Evolutionary conservation across 1,140 invertebrate genomes (phyloP).

Genomic region (Frieseomelitta varia): DNA sequence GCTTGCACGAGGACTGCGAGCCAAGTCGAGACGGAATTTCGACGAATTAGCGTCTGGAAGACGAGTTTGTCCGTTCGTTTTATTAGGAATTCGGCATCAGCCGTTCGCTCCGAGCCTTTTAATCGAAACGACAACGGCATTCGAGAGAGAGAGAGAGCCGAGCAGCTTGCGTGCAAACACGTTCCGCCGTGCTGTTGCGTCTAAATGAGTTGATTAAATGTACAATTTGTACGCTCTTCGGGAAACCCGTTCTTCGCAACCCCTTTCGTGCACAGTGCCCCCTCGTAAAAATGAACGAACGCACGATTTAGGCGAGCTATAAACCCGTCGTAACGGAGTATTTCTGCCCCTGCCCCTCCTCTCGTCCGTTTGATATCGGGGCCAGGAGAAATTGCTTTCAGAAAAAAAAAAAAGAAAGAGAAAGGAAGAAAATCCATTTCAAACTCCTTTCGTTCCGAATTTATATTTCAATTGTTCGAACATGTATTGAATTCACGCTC

Average conservation of each 20-base stretch:
- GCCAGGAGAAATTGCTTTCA: background rate
- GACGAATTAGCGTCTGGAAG: background rate
- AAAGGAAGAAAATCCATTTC: background rate
- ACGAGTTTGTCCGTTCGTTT: background rate
- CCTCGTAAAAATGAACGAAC: background rate
- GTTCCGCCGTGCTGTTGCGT: slow-evolving; percentile 7
- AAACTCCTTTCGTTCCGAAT: background rate
- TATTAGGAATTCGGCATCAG: slow-evolving; percentile 1
- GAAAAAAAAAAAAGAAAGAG: background rate
- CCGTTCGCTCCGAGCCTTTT: background rate
- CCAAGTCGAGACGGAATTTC: slow-evolving; percentile 12
- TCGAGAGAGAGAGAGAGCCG: background rate
- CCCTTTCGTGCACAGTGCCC: background rate
- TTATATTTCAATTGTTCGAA: background rate
- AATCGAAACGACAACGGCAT: slow-evolving; percentile 8
- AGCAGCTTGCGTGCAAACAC: slow-evolving; percentile 27
- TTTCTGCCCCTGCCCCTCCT: background rate
- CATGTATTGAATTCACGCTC: background rate
- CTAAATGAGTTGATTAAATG: slow-evolving; percentile 37
- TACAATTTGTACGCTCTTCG: slow-evolving; percentile 32
- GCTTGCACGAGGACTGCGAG: background rate
- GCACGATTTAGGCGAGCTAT: background rate
- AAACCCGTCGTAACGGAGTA: background rate
- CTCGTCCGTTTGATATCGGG: background rate
- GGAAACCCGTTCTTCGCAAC: too few relatives aligned